Base-by-base conservation (phyloP, 1,140 invertebrate genomes). In the Oncopodura yosiiana region DNA sequence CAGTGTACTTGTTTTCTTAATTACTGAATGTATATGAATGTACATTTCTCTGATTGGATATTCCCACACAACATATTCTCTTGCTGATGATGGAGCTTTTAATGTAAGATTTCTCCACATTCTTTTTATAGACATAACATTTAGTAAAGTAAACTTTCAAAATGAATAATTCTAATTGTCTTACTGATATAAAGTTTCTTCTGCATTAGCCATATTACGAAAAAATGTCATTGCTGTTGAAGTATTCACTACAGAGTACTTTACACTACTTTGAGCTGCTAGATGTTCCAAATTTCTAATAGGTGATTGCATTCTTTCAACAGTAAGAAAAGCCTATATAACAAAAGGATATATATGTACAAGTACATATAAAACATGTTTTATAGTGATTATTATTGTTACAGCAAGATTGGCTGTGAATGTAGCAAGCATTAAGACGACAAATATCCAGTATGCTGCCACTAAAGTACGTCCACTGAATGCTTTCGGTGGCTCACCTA, bases 321-420 rank as follows among this genome's bases (percentile, higher is more conserved):
- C 92, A 0, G 93, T 97, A 0, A 98, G 77, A 69, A 58, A 62
- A 38, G 56, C 56, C 8, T 16, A 16, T 19, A 16, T 41, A 41
- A 19, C 5, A 19, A 8, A 16, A 34, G 30, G 5, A 12, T 41
- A 16, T 12, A 19, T 6, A 8, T 12, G 18, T 12, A 12, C 38
- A 12, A 19, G 18, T 41, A 8, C 8, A 12, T 12, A 16, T 16
- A 41, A 19, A 19, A 41, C 19, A n/a, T 42, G 23, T 5, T 36
- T 37, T 21, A 37, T 51, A 2, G 41, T n/a, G 24, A 97, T n/a
- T n/a, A n/a, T n/a, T n/a, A n/a, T n/a, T n/a, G n/a, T 95, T 2
- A 93, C 93, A 3, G 94, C 94, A 59, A 97, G 72, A 71, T 98
- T 98, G 3, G 94, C 94, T 0, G 94, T 97, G 70, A 97, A 97